A percentile compares a stretch with the other conserved stretches of the same genome.
phyloP scores from a whole-genome alignment of 2,888 invertebrate species.

The Philereme transversata region DNA sequence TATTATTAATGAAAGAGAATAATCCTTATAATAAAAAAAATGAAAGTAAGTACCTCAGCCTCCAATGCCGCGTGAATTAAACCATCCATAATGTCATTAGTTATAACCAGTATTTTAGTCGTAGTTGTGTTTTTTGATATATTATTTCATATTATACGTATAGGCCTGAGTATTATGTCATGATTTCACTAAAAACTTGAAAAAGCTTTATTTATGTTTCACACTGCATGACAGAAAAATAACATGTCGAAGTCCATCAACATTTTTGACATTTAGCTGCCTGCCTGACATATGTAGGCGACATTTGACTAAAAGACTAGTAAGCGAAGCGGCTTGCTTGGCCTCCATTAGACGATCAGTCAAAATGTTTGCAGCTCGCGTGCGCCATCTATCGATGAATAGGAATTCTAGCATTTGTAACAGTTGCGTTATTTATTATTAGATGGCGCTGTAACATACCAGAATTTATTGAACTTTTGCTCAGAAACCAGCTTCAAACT shows the following conservation, averaged over 20 bases:
- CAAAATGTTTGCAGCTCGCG: neutral
- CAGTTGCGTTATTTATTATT: too few species aligned
- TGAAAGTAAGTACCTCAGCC: constrained; percentile 79
- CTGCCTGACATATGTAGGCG: too few species aligned
- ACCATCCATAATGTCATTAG: constrained; percentile 84
- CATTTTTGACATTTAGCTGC: constrained; percentile 68
- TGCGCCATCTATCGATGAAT: too few species aligned
- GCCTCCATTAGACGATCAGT: too few species aligned
- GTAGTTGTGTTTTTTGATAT: constrained; percentile 68
- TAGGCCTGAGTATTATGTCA: constrained; percentile 80
- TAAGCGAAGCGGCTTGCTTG: too few species aligned
- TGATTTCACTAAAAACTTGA: constrained; percentile 78
- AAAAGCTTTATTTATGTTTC: constrained; percentile 83
- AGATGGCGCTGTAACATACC: too few species aligned
- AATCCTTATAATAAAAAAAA: constrained; percentile 60
- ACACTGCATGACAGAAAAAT: constrained; percentile 79
- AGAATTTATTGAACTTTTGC: too few species aligned
- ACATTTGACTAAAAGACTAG: too few species aligned
- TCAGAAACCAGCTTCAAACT: too few species aligned
- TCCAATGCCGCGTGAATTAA: constrained; percentile 84
- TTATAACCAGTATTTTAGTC: constrained; percentile 74
- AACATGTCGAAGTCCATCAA: constrained; percentile 81
- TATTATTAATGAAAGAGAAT: constrained; percentile 40
- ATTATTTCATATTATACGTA: constrained; percentile 76
- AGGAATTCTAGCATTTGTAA: too few species aligned